phyloP scores from a whole-genome alignment of 2,797 vertebrate genomes.

The Gymnothorax javanicus region DNA sequence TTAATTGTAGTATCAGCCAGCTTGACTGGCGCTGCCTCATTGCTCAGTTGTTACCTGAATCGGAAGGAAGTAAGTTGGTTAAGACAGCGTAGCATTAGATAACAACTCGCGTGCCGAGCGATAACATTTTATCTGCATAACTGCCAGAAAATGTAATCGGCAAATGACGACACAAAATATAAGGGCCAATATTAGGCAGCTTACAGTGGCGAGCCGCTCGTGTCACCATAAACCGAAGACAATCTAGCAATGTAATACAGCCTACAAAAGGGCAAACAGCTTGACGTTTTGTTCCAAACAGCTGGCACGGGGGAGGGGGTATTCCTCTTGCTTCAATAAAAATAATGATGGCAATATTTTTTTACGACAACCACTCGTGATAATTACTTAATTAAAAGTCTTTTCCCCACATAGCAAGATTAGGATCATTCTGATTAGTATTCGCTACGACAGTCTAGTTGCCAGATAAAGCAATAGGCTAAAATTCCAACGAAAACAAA shows the following conservation, averaged over 20 bases:
- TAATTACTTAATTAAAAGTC: neutral
- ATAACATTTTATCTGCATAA: neutral
- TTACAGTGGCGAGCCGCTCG: neutral
- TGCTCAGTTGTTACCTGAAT: neutral
- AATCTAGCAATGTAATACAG: neutral
- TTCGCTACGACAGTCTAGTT: neutral
- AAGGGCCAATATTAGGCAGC: neutral
- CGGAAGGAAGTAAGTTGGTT: neutral
- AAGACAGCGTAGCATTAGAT: neutral
- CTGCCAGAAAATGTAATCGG: neutral
- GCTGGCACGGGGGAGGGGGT: neutral
- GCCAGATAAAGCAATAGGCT: slow-evolving; percentile 20
- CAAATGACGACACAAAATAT: neutral
- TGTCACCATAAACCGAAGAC: neutral
- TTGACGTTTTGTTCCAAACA: neutral
- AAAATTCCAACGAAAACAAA: slow-evolving; percentile 24
- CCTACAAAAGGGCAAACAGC: neutral
- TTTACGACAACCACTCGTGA: neutral
- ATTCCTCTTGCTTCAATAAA: neutral
- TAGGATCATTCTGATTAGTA: neutral
- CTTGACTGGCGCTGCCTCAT: neutral
- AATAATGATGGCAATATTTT: neutral
- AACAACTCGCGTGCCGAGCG: neutral
- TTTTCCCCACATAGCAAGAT: neutral
- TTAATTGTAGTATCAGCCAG: neutral